A percentile compares a stretch with the other conserved stretches of the same genome.
These are phyloP conservation scores for Diarsia mendica DNA, from an alignment of 2,888 invertebrate genomes.

Conservation along the genomic window DNA sequence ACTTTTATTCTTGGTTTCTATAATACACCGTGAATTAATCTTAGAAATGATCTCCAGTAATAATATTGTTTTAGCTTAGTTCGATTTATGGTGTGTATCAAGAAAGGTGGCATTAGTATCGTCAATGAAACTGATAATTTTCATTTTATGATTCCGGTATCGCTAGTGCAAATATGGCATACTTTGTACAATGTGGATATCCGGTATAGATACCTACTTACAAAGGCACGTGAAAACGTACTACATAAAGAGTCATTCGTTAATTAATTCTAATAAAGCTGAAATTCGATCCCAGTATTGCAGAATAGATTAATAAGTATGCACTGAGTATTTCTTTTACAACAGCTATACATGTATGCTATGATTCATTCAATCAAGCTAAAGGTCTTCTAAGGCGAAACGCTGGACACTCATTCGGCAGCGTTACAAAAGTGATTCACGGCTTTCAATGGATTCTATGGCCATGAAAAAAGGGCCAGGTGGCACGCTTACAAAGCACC, in stretches of 20 bases:
- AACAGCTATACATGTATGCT: slow-evolving; percentile 68
- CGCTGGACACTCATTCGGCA: slow-evolving; percentile 75
- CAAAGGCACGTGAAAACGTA: slow-evolving; percentile 64
- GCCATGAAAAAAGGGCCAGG: slow-evolving; percentile 87
- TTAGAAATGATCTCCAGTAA: background rate
- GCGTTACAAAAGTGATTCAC: slow-evolving; percentile 83
- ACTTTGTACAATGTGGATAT: slow-evolving; percentile 64
- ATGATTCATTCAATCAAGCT: slow-evolving; percentile 72
- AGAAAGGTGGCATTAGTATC: slow-evolving; percentile 11
- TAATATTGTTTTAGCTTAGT: background rate
- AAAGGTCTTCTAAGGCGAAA: slow-evolving; percentile 63
- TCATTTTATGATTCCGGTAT: slow-evolving; percentile 41
- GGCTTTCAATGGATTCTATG: slow-evolving; percentile 82
- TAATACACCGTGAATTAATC: too few relatives aligned
- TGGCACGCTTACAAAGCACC: slow-evolving; percentile 84
- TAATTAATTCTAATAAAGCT: slow-evolving; percentile 64
- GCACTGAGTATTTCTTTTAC: slow-evolving; percentile 48
- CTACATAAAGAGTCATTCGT: slow-evolving; percentile 27
- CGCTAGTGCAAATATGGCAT: slow-evolving; percentile 56
- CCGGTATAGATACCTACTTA: slow-evolving; percentile 72
- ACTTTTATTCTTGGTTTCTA: background rate
- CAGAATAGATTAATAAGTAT: slow-evolving; percentile 54
- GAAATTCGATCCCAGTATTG: slow-evolving; percentile 55
- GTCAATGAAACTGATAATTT: slow-evolving; percentile 26
- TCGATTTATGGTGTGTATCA: background rate